Conservation (phyloP, 2,113 vertebrate species). For the Phoxinus phoxinus region DNA sequence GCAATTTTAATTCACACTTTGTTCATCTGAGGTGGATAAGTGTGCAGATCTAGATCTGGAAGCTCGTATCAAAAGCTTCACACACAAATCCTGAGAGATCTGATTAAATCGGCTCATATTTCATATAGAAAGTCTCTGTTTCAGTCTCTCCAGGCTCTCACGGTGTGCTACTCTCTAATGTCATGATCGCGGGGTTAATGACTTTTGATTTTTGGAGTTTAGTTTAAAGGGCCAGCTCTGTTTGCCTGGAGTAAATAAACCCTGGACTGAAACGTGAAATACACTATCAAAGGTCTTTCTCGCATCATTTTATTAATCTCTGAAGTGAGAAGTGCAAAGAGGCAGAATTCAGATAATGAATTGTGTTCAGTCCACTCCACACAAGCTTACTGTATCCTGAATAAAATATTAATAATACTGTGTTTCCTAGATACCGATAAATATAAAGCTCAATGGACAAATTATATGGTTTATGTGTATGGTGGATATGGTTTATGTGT, state of each 20-base stretch:
- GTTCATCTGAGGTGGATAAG: too few relatives aligned
- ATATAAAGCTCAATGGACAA: neutral
- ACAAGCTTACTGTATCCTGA: neutral
- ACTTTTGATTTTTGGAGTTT: neutral
- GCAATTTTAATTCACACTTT: neutral
- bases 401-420: neutral
- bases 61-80: neutral
- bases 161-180: neutral
- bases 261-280: neutral
- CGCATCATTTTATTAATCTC: neutral
- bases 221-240: neutral
- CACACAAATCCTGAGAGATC: neutral
- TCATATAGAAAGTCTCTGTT: neutral
- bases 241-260: constrained; percentile 29
- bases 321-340: neutral
- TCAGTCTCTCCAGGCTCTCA: neutral
- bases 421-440: neutral
- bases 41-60: neutral
- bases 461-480: too few relatives aligned
- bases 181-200: neutral
- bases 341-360: neutral
- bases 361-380: neutral
- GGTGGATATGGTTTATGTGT: too few relatives aligned
- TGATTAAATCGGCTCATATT: neutral
- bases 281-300: neutral